These are phyloP conservation scores for Phylloscopus trochilus DNA, from an alignment of 2,113 vertebrate species.

Conservation along the genomic window DNA sequence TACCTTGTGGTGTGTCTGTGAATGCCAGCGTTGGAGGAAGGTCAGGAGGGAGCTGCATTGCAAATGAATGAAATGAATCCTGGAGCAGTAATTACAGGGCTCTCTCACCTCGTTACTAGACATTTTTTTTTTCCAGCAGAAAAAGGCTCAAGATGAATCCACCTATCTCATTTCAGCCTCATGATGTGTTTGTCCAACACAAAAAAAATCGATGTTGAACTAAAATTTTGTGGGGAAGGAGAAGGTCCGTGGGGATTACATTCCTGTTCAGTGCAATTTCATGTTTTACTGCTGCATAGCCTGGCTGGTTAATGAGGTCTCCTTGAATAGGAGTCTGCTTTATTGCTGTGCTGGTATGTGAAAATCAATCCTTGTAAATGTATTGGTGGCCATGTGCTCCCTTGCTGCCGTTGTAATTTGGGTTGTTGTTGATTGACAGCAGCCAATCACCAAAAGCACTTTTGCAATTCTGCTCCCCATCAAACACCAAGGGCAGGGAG, in stretches of 20 bases:
- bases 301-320: constrained; percentile 15
- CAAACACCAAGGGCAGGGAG: background rate
- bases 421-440: constrained; percentile 16
- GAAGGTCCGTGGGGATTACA: constrained; percentile 15
- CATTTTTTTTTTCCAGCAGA: background rate
- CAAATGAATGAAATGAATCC: background rate
- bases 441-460: background rate
- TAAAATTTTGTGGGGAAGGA: constrained; percentile 3
- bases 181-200: constrained; percentile 49
- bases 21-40: rapidly evolving
- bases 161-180: background rate
- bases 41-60: background rate
- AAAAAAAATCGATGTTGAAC: constrained; percentile 46
- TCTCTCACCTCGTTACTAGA: background rate
- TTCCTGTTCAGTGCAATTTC: constrained; percentile 47
- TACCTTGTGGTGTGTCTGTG: rapidly evolving
- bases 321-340: background rate
- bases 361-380: background rate
- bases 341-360: constrained; percentile 11
- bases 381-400: background rate
- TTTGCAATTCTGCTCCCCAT: background rate
- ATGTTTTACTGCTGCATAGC: constrained; percentile 40
- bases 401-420: background rate
- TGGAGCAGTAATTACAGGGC: background rate
- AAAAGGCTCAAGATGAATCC: background rate